A percentile compares a stretch with the other conserved stretches of the same genome.
These are phyloP conservation scores for Acanthurus tractus DNA, from an alignment of 2,797 vertebrate species.

Conservation along the genomic window DNA sequence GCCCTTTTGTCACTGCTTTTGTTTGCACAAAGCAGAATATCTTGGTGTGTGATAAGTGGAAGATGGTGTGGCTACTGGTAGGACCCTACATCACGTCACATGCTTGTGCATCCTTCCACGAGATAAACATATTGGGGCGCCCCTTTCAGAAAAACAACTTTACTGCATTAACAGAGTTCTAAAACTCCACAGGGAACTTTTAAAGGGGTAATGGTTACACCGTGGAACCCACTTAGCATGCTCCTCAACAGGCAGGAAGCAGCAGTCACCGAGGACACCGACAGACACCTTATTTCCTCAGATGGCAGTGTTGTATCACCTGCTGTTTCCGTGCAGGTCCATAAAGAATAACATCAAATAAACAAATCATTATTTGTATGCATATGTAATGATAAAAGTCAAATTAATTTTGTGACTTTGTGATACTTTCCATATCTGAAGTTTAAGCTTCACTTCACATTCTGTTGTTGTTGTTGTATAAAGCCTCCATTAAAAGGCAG, in stretches of 20 bases:
- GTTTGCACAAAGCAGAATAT: neutral
- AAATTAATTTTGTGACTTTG: neutral
- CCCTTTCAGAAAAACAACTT: neutral
- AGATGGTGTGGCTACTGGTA: neutral
- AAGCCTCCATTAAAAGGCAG: constrained; percentile 14
- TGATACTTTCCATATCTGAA: neutral
- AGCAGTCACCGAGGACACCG: neutral
- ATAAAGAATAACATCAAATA: neutral
- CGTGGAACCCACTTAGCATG: neutral
- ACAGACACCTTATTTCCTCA: neutral
- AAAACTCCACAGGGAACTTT: neutral
- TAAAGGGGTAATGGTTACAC: neutral
- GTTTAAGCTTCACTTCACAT: neutral
- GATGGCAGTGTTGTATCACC: neutral
- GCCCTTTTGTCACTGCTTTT: neutral
- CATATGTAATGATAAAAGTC: neutral
- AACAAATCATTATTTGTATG: neutral
- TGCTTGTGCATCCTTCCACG: neutral
- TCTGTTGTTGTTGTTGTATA: neutral
- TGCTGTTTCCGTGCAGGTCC: neutral
- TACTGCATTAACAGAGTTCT: neutral
- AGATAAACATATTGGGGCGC: too few relatives aligned
- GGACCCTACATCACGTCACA: neutral
- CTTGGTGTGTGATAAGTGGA: neutral
- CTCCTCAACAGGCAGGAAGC: neutral